Percentiles rank a stretch among this genome's conserved stretches.
phyloP scores from a whole-genome alignment of 2,113 vertebrate genomes.

The Lanius ludovicianus region DNA sequence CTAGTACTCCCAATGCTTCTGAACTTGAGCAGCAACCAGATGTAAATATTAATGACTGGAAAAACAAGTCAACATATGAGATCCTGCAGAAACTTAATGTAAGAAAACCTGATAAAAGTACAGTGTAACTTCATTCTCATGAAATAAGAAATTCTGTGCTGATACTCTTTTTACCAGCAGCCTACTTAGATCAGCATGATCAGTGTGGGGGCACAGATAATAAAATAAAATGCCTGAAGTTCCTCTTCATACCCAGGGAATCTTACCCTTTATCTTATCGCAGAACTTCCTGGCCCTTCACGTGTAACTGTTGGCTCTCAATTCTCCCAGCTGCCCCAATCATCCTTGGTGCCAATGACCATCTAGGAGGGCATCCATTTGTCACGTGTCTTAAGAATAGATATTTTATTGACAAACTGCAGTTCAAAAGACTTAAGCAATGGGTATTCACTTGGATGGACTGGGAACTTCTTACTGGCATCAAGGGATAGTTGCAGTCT shows the following conservation, averaged over 20 bases:
- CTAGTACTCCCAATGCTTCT: slow-evolving; percentile 84
- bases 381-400: not conserved
- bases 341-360: not conserved
- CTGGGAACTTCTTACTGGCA: not conserved
- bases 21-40: slow-evolving; percentile 88
- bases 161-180: not conserved
- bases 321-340: not conserved
- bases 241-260: not conserved
- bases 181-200: not conserved
- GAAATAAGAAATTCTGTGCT: not conserved
- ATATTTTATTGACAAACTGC: not conserved
- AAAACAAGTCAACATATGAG: slow-evolving; percentile 80
- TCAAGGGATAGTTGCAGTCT: not conserved
- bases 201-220: not conserved
- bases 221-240: not conserved
- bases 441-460: not conserved
- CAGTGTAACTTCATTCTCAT: not conserved
- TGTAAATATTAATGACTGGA: slow-evolving; percentile 85
- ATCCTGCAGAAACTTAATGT: slow-evolving; percentile 92
- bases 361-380: not conserved
- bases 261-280: not conserved
- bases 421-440: not conserved
- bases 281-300: not conserved
- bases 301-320: not conserved
- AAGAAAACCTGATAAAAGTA: slow-evolving; percentile 56